Evolutionary conservation across 1,140 invertebrate genomes (phyloP).

Genomic region (Hycleus cichorii): DNA sequence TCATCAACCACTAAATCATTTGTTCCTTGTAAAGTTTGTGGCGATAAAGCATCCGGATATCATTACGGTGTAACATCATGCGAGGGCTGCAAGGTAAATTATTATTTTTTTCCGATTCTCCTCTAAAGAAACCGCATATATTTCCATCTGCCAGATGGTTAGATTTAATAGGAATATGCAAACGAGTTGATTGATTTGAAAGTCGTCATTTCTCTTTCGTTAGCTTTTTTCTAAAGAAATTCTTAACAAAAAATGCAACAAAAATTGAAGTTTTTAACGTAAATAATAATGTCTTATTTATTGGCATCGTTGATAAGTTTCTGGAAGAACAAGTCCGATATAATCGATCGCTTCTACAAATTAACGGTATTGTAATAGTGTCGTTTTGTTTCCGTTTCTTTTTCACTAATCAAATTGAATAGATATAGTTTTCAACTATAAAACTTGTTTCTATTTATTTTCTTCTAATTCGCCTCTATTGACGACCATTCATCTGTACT

Average conservation of each 20-base stretch:
- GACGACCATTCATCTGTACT: no score
- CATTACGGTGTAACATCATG: slow-evolving; percentile 99
- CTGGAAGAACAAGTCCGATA: not conserved
- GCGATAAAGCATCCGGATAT: slow-evolving; percentile 97
- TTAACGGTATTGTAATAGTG: slow-evolving; percentile 1
- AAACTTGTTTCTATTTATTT: slow-evolving; percentile 10
- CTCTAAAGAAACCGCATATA: no score
- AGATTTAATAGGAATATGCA: no score
- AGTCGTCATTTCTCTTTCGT: no score
- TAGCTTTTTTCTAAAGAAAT: no score
- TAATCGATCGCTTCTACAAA: slow-evolving; percentile 3
- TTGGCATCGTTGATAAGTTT: no score
- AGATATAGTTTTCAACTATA: not conserved
- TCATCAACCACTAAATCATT: slow-evolving; percentile 71
- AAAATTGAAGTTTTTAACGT: no score
- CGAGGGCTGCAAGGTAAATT: slow-evolving; percentile 95
- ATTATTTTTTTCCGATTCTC: no score
- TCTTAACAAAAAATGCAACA: no score
- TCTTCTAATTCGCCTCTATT: not conserved
- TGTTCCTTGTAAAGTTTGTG: slow-evolving; percentile 96
- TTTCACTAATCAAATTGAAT: not conserved
- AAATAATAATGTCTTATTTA: no score
- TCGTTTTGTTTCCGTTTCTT: not conserved
- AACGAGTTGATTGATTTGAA: no score
- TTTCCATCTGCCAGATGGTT: no score